These are phyloP conservation scores for Pogonophryne albipinna DNA, from an alignment of 2,797 vertebrate species.

Conservation along the genomic window DNA sequence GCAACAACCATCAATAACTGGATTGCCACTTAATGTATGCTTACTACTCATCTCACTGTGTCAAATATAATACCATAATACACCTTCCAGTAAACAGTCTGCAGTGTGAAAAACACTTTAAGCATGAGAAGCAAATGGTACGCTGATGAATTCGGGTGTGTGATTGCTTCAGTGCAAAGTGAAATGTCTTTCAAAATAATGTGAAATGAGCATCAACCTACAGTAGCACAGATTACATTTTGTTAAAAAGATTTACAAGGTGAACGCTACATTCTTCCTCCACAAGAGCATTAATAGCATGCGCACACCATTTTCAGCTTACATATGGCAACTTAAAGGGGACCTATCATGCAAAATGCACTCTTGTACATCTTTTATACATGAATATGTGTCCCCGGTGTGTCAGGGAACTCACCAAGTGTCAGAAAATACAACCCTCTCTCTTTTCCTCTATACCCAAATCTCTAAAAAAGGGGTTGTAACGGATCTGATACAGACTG, in stretches of 20 bases:
- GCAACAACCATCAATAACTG: background rate
- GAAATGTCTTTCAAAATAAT: constrained; percentile 6
- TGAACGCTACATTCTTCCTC: background rate
- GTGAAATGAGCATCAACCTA: constrained; percentile 15
- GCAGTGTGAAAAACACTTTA: constrained; percentile 1
- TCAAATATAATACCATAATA: constrained; percentile 1
- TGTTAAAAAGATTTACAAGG: constrained; percentile 12
- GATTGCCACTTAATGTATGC: background rate
- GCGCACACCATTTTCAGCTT: constrained; percentile 1
- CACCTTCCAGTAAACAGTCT: background rate
- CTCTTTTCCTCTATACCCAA: too few species aligned
- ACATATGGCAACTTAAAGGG: background rate
- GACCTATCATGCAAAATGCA: too few species aligned
- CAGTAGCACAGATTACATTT: background rate
- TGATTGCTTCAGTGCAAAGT: constrained; percentile 17
- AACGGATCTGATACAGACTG: too few species aligned
- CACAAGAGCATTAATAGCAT: constrained; percentile 13
- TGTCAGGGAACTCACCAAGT: too few species aligned
- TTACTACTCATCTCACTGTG: background rate
- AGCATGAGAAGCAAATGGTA: background rate
- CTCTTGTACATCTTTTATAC: too few species aligned
- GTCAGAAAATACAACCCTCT: too few species aligned
- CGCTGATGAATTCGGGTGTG: constrained; percentile 5
- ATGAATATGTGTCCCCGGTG: too few species aligned
- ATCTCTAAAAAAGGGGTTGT: too few species aligned